Evolutionary conservation across 2,888 invertebrate species (phyloP).

Genomic region (Tipula lateralis): DNA sequence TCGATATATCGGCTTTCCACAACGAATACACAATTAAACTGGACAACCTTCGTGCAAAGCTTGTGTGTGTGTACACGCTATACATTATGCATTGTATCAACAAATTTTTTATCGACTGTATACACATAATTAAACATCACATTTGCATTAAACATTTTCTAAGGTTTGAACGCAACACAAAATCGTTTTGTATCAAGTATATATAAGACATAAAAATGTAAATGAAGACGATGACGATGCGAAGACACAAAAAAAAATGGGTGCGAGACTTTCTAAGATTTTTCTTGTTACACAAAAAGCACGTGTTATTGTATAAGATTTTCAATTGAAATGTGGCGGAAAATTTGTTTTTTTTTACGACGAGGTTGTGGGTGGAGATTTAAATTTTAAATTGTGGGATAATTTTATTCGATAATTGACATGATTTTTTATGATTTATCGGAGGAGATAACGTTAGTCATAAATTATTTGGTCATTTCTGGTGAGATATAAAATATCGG

Average conservation of each 20-base stretch:
- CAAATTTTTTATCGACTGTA: background rate
- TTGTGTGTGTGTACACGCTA: background rate
- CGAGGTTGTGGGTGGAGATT: background rate
- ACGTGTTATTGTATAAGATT: background rate
- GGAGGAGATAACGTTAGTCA: background rate
- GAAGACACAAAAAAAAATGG: background rate
- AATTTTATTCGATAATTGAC: constrained; percentile 24
- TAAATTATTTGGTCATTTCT: background rate
- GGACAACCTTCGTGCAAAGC: background rate
- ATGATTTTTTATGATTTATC: constrained; percentile 16
- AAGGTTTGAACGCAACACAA: background rate
- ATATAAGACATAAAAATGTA: background rate
- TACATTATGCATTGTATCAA: background rate
- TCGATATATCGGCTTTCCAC: background rate
- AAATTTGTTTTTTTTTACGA: background rate
- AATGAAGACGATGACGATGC: background rate
- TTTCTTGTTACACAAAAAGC: background rate
- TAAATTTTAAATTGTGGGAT: background rate
- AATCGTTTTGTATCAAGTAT: background rate
- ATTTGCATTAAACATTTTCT: constrained; percentile 7
- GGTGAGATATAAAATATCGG: background rate
- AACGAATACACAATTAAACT: background rate
- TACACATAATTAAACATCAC: background rate
- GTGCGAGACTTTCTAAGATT: constrained; percentile 24
- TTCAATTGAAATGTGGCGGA: background rate